Evolutionary conservation across 2,888 invertebrate species (phyloP).

Genomic region (Hirtodrosophila confusa): DNA sequence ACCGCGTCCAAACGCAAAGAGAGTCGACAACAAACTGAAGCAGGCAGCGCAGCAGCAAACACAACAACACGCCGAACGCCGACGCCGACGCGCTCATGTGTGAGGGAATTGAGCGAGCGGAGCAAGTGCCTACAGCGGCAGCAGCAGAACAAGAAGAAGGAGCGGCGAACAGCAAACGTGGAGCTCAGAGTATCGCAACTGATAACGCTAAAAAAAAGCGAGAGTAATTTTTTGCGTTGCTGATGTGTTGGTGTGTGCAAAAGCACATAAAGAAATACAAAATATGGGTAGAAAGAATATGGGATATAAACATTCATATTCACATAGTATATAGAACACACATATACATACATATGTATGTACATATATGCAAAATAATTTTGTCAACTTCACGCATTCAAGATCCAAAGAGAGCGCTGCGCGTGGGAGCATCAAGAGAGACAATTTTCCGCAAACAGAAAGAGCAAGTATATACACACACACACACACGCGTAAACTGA

Average conservation of each 20-base stretch:
- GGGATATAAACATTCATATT: constrained; percentile 8
- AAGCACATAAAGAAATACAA: constrained; percentile 24
- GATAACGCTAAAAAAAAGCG: constrained; percentile 73
- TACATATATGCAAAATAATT: constrained; percentile 28
- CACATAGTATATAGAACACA: not conserved
- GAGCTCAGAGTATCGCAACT: constrained; percentile 48
- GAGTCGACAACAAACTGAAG: constrained; percentile 69
- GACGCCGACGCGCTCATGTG: constrained; percentile 50
- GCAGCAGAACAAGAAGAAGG: constrained; percentile 36
- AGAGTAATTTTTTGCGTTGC: constrained; percentile 57
- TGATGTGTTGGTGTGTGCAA: constrained; percentile 22
- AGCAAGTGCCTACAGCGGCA: constrained; percentile 47
- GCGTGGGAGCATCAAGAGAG: constrained; percentile 47
- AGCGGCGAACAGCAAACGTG: constrained; percentile 27
- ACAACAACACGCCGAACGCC: constrained; percentile 51
- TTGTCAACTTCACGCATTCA: constrained; percentile 39
- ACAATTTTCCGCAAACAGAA: constrained; percentile 44
- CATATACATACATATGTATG: not conserved
- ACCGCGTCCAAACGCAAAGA: constrained; percentile 68
- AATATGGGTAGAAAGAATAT: constrained; percentile 31
- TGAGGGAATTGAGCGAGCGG: constrained; percentile 59
- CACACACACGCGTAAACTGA: not conserved
- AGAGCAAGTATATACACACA: constrained; percentile 15
- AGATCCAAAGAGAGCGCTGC: constrained; percentile 36
- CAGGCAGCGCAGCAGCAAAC: constrained; percentile 50